phyloP scores from a whole-genome alignment of 2,113 vertebrate species.

The Ramphastos sulfuratus region DNA sequence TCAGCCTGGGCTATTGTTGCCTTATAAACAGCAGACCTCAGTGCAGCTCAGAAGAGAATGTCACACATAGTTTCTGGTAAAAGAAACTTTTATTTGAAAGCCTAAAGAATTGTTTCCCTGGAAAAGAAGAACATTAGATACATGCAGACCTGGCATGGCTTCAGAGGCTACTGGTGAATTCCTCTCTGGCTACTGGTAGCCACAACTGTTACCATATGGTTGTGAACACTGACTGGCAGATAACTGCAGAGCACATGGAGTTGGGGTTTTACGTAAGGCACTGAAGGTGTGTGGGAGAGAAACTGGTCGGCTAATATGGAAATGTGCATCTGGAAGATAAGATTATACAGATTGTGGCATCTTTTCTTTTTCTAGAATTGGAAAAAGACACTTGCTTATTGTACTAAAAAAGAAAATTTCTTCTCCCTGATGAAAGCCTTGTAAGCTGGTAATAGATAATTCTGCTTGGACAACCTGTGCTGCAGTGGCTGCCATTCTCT shows the following conservation, averaged over 20 bases:
- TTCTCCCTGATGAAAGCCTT: neutral
- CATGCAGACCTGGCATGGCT: constrained; percentile 30
- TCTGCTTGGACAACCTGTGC: neutral
- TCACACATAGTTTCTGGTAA: constrained; percentile 29
- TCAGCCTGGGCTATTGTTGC: neutral
- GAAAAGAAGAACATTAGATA: constrained; percentile 20
- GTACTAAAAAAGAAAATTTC: neutral
- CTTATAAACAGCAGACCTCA: neutral
- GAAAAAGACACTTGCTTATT: neutral
- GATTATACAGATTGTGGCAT: neutral
- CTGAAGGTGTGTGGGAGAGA: constrained; percentile 12
- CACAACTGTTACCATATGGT: constrained; percentile 36
- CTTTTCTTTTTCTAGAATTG: neutral
- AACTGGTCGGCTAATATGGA: constrained; percentile 18
- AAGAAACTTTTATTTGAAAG: neutral
- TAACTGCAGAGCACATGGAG: neutral
- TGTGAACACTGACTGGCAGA: constrained; percentile 28
- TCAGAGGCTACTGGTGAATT: constrained; percentile 58
- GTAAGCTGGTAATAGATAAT: neutral
- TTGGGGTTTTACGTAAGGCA: neutral
- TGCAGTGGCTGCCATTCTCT: neutral
- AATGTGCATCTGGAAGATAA: constrained; percentile 52
- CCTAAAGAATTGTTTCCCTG: constrained; percentile 8
- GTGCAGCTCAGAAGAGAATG: neutral
- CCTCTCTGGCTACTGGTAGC: constrained; percentile 44